Evolutionary conservation across 23 tunicate species (phyloP).

Genomic region (Botrylloides violaceus): DNA sequence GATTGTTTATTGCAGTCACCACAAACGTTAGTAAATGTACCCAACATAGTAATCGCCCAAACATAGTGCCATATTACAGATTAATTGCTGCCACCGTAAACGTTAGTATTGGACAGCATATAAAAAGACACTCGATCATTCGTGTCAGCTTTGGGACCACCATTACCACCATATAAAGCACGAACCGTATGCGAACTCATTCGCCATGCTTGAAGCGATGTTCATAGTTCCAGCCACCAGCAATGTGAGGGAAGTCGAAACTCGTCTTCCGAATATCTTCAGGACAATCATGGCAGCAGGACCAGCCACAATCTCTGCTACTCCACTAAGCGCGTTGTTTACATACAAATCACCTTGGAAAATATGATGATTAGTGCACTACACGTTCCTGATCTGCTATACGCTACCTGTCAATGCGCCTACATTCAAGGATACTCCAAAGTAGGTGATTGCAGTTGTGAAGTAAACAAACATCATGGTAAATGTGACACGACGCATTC

Average conservation of each 20-base stretch:
- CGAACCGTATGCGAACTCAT: neutral
- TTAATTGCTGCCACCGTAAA: too few relatives aligned
- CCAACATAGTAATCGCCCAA: too few relatives aligned
- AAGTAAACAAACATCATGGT: slow-evolving; percentile 90
- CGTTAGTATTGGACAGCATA: too few relatives aligned
- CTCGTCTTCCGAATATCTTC: slow-evolving; percentile 69
- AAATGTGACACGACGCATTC: slow-evolving; percentile 71
- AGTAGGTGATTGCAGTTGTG: slow-evolving; percentile 77
- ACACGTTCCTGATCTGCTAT: neutral
- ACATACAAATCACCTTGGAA: slow-evolving; percentile 65
- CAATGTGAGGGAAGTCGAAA: slow-evolving; percentile 34
- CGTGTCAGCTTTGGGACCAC: too few relatives aligned
- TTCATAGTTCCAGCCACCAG: slow-evolving; percentile 55
- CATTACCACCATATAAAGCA: too few relatives aligned
- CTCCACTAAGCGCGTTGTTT: slow-evolving; percentile 84
- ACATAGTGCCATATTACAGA: too few relatives aligned
- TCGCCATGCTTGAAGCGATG: slow-evolving; percentile 45
- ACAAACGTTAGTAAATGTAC: too few relatives aligned
- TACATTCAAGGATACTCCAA: slow-evolving; percentile 83
- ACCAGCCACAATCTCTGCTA: slow-evolving; percentile 80
- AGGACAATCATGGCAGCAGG: slow-evolving; percentile 54
- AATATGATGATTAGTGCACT: neutral
- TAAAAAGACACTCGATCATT: too few relatives aligned
- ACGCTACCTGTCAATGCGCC: slow-evolving; percentile 85
- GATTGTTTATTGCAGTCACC: too few relatives aligned